Percentiles rank a stretch among this genome's conserved stretches.
These are phyloP conservation scores for Oryzias melastigma DNA, from an alignment of 2,113 vertebrate genomes.

Conservation along the genomic window DNA sequence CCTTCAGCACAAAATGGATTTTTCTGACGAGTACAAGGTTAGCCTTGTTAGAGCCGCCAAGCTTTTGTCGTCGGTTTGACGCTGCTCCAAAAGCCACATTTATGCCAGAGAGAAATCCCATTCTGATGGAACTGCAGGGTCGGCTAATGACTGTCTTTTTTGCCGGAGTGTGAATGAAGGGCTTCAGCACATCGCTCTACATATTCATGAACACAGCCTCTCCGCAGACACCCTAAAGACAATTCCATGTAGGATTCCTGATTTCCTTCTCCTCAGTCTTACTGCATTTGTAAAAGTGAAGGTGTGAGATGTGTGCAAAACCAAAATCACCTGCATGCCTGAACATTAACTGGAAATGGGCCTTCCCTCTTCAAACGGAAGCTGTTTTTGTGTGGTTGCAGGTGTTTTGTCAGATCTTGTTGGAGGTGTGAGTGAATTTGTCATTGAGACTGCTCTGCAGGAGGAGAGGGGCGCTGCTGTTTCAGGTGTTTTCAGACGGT, in stretches of 20 bases:
- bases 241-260: not conserved
- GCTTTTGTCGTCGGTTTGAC: constrained; percentile 34
- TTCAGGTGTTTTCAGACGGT: not conserved
- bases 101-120: constrained; percentile 25
- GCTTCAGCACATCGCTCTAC: constrained; percentile 10
- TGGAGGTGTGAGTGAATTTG: not conserved
- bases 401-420: not conserved
- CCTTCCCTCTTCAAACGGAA: not conserved
- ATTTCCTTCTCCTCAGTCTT: constrained; percentile 23
- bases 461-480: not conserved
- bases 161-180: constrained; percentile 20
- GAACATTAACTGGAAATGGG: not conserved
- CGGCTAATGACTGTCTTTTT: constrained; percentile 29
- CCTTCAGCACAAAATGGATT: constrained; percentile 28
- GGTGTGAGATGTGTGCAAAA: not conserved
- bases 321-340: not conserved
- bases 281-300: constrained; percentile 9
- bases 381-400: not conserved
- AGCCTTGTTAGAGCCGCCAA: constrained; percentile 28
- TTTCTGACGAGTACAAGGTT: constrained; percentile 39
- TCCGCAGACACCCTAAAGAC: not conserved
- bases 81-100: constrained; percentile 44
- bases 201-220: constrained; percentile 26
- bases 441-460: not conserved
- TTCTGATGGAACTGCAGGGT: constrained; percentile 36